These are phyloP conservation scores for Esox lucius DNA, from an alignment of 2,797 vertebrate species.

Conservation along the genomic window DNA sequence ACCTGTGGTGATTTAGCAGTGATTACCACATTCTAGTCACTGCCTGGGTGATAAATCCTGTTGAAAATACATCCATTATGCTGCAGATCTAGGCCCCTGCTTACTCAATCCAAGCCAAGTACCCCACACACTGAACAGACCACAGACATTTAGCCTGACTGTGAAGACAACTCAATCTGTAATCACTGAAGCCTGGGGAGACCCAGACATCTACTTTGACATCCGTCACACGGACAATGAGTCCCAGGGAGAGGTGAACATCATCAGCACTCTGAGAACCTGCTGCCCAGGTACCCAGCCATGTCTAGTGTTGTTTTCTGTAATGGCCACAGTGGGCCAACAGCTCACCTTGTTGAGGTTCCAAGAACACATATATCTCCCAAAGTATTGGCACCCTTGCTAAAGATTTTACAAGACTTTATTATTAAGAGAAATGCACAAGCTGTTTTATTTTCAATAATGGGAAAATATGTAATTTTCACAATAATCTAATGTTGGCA, in stretches of 20 bases:
- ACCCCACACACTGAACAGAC: background rate
- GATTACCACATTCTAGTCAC: background rate
- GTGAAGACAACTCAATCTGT: constrained; percentile 7
- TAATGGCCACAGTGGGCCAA: background rate
- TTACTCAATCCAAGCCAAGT: background rate
- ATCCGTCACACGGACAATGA: constrained; percentile 30
- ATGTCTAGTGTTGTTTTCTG: background rate
- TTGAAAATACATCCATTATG: background rate
- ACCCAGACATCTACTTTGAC: background rate
- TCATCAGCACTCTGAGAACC: background rate
- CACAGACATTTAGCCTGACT: background rate
- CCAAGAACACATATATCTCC: background rate
- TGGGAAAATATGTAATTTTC: no score
- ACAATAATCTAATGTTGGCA: no score
- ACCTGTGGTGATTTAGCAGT: background rate
- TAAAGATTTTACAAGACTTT: no score
- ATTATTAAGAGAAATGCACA: no score
- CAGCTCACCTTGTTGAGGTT: background rate
- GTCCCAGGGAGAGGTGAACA: background rate
- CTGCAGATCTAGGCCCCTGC: background rate
- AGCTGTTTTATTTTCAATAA: no score
- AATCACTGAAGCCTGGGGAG: constrained; percentile 4
- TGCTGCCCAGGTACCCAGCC: background rate
- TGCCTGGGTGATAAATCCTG: background rate
- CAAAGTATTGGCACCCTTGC: no score